Conservation (phyloP, 2,797 vertebrate species). For the Acrossocheilus wenchowensis region DNA sequence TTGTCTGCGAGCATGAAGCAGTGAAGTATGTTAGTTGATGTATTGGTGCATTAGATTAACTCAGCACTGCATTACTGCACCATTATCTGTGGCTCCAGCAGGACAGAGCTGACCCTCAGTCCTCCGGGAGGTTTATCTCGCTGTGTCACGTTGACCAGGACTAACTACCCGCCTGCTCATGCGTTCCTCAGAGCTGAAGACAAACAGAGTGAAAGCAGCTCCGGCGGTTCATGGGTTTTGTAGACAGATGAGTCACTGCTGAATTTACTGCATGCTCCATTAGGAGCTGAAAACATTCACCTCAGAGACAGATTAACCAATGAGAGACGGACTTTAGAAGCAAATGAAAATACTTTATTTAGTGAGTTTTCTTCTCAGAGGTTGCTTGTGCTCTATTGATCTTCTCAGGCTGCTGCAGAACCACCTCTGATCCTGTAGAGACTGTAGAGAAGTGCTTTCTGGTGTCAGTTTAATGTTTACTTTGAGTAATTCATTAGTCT, state of each 20-base stretch:
- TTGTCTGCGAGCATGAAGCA: neutral
- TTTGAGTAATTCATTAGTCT: neutral
- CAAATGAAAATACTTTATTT: neutral
- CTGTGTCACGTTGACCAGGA: neutral
- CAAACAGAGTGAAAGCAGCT: neutral
- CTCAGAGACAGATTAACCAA: neutral
- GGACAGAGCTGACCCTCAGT: slow-evolving; percentile 11
- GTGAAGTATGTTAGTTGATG: neutral
- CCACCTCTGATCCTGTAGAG: neutral
- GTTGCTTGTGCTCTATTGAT: neutral
- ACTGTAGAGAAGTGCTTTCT: neutral
- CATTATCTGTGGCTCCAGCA: slow-evolving; percentile 31
- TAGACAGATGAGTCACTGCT: neutral
- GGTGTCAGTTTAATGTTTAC: neutral
- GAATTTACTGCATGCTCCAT: neutral
- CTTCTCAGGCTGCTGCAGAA: neutral
- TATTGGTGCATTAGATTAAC: slow-evolving; percentile 32
- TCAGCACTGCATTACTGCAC: slow-evolving; percentile 26
- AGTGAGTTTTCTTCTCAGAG: neutral
- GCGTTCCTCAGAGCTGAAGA: neutral
- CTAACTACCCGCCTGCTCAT: neutral
- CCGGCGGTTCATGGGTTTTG: neutral
- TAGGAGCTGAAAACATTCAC: neutral
- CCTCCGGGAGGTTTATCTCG: neutral
- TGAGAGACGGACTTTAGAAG: neutral